Conservation (phyloP, 2,888 invertebrate species). For the Morpho helenor region DNA sequence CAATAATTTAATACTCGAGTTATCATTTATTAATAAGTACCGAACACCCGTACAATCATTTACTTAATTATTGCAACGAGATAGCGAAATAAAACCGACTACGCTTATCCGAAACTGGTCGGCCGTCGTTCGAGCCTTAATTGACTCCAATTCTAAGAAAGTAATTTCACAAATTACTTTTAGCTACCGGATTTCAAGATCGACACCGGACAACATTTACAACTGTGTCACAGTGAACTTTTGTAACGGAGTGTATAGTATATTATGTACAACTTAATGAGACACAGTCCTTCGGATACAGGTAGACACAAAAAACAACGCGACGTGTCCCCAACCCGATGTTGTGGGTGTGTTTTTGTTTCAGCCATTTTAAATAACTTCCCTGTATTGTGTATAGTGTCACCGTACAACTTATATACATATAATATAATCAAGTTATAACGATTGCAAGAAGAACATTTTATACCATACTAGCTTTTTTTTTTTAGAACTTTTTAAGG, state of each 20-base stretch:
- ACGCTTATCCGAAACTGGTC: slow-evolving; percentile 31
- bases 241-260: slow-evolving; percentile 1
- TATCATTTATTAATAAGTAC: background rate
- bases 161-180: slow-evolving; percentile 80
- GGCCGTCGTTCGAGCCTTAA: slow-evolving; percentile 48
- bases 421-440: too few species aligned
- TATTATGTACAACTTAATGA: slow-evolving; percentile 28
- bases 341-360: slow-evolving; percentile 49
- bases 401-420: too few species aligned
- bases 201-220: slow-evolving; percentile 47
- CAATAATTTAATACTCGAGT: background rate
- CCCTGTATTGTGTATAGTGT: background rate
- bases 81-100: slow-evolving; percentile 26
- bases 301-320: slow-evolving; percentile 50
- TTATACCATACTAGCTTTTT: too few species aligned
- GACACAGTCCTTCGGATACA: slow-evolving; percentile 50
- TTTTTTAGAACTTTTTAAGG: too few species aligned
- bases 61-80: slow-evolving; percentile 30
- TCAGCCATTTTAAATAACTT: slow-evolving; percentile 32
- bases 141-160: slow-evolving; percentile 76
- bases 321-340: slow-evolving; percentile 35
- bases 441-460: too few species aligned
- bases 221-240: slow-evolving; percentile 45
- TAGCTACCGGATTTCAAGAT: slow-evolving; percentile 73
- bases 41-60: slow-evolving; percentile 15